Evolutionary conservation across 2,888 invertebrate genomes (phyloP), one percentile per base, ranked within the genome.

Genomic region (Amphipoea lucens): DNA sequence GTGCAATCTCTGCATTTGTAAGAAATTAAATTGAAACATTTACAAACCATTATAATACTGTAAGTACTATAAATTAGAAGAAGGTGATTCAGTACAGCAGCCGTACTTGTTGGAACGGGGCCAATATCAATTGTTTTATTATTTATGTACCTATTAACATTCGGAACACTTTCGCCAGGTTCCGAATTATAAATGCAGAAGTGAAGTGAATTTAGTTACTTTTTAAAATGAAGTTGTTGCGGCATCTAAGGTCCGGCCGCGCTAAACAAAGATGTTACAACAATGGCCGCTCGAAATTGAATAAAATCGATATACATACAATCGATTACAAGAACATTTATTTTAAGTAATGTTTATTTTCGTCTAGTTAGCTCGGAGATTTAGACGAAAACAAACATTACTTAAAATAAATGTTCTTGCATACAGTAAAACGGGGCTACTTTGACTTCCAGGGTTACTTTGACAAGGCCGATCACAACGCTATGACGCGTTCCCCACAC

Each of bases 61-160:
- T 29, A 74, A 11, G 29, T 78, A 60, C 17, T 5, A 73, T 85
- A 77, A 77, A 82, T 78, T 66, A 63, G 29, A 77, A 62, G 51
- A 62, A 74, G 42, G 62, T 73, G 65, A 74, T 63, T 74, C 65
- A 62, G 4, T 29, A 65, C 23, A 54, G 42, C 83, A 71, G 70
- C 69, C 42, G 70, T 62, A 70, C 51, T 70, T 51, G 48, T 85
- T 84, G 83, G 83, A 73, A 45, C 17, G 12, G 20, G 0, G 76
- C 82, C 83, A 77, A 70, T 29, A 74, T 57, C 17, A 63, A 69
- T 77, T 82, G 77, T 74, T 74, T 67, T 72, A 75, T 72, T 68
- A 68, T 70, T 71, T 45, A 71, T 63, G 45, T 36, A n/a, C n/a
- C n/a, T n/a, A 42, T 68, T 66, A 57, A 42, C 40, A 65, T 76